A percentile compares a stretch with the other conserved stretches of the same genome.
phyloP scores from a whole-genome alignment of 2,797 vertebrate genomes.

The Cichlasoma orientale region DNA sequence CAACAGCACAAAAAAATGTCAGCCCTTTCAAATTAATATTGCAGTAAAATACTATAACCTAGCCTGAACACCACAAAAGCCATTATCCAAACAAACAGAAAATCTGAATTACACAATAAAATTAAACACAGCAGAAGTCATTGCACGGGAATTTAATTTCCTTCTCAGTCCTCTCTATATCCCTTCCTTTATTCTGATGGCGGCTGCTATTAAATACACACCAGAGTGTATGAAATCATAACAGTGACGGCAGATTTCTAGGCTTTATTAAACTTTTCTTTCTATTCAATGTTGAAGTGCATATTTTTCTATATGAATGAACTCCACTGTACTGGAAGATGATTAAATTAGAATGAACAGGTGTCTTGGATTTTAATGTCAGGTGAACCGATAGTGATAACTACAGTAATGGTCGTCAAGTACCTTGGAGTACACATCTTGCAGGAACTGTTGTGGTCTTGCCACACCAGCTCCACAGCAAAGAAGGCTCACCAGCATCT shows the following conservation, averaged over 20 bases:
- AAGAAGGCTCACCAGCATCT: too few species aligned
- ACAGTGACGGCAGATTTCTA: slow-evolving; percentile 13
- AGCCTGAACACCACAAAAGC: slow-evolving; percentile 21
- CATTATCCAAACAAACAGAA: slow-evolving; percentile 37
- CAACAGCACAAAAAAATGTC: slow-evolving; percentile 11
- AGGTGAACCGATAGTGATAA: not conserved
- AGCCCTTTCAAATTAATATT: slow-evolving; percentile 2
- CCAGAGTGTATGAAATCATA: slow-evolving; percentile 20
- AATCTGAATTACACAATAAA: slow-evolving; percentile 23
- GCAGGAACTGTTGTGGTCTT: too few species aligned
- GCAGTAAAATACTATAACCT: slow-evolving; percentile 23
- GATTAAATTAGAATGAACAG: slow-evolving; percentile 18
- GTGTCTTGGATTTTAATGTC: not conserved
- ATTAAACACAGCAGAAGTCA: slow-evolving; percentile 15
- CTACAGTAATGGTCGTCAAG: too few species aligned
- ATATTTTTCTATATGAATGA: slow-evolving; percentile 33
- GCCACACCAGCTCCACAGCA: too few species aligned
- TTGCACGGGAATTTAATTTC: slow-evolving; percentile 52
- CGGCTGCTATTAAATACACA: slow-evolving; percentile 45
- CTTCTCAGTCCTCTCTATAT: slow-evolving; percentile 21
- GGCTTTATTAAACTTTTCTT: slow-evolving; percentile 28
- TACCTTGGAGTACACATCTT: too few species aligned
- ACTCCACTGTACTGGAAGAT: slow-evolving; percentile 19
- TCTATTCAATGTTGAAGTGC: slow-evolving; percentile 22
- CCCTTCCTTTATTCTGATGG: slow-evolving; percentile 25